Percentiles rank a stretch among this genome's conserved stretches.
Conservation (phyloP, 2,888 invertebrate species). For the Odontothrips loti region DNA sequence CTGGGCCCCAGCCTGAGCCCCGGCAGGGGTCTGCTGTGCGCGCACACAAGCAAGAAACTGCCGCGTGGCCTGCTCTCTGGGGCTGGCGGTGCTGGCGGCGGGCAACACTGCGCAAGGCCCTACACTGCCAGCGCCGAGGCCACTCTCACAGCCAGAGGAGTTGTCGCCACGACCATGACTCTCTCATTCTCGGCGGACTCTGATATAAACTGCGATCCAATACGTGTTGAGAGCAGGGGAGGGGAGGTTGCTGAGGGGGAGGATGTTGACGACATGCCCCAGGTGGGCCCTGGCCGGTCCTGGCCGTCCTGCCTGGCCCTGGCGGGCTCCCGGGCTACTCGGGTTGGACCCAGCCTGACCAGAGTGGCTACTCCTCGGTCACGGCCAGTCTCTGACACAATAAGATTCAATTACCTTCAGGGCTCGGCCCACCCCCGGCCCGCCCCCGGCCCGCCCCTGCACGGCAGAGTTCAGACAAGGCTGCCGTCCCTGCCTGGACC, state of each 20-base stretch:
- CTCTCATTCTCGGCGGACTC: no score
- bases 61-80: neutral
- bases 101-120: no score
- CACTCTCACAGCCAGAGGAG: no score
- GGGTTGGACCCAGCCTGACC: neutral
- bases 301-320: neutral
- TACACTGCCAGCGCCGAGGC: no score
- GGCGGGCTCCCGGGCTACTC: neutral
- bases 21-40: neutral
- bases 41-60: neutral
- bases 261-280: neutral
- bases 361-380: neutral
- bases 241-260: no score
- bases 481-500: neutral
- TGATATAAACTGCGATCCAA: no score
- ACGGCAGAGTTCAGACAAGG: neutral
- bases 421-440: neutral
- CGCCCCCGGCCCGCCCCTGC: neutral
- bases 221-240: no score
- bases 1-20: neutral
- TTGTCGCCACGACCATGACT: no score
- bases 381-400: constrained; percentile 21
- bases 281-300: neutral
- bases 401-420: constrained; percentile 13
- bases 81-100: no score